These are phyloP conservation scores for Amphiprion percula DNA, from an alignment of 2,113 vertebrate genomes.

Conservation along the genomic window DNA sequence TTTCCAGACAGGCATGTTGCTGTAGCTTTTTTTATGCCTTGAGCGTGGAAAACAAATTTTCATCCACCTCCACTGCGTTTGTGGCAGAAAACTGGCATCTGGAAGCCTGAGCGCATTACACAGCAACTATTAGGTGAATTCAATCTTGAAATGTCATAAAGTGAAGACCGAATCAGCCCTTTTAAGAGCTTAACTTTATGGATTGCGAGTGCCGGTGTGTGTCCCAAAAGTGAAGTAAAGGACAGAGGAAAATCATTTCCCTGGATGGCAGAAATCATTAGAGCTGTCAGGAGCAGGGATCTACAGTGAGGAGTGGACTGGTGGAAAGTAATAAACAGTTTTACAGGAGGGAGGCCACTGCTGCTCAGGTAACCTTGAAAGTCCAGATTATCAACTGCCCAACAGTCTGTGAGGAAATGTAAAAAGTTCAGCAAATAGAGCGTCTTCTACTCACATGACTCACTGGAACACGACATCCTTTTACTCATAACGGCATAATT, in stretches of 20 bases:
- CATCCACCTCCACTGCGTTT: not conserved
- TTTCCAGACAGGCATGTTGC: not conserved
- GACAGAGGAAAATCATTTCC: not conserved
- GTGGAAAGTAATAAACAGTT: conserved; percentile 15
- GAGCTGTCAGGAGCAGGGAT: conserved; percentile 1
- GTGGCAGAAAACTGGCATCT: not conserved
- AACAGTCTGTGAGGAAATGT: conserved; percentile 15
- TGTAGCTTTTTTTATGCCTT: not conserved
- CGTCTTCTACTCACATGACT: conserved; percentile 5
- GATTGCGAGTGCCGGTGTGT: not conserved
- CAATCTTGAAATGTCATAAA: no score
- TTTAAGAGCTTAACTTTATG: no score
- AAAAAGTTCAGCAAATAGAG: not conserved
- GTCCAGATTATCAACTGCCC: conserved; percentile 1
- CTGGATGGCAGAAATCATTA: conserved; percentile 17
- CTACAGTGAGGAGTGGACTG: not conserved
- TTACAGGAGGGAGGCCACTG: not conserved
- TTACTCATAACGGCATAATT: not conserved
- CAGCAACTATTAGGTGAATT: no score
- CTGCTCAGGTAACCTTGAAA: conserved; percentile 21
- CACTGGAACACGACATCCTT: not conserved
- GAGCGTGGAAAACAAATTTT: not conserved
- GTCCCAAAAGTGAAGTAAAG: conserved; percentile 3
- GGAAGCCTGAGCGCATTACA: no score
- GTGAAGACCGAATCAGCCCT: no score